Percentiles rank a stretch among this genome's conserved stretches.
Evolutionary conservation across 2,797 vertebrate species (phyloP).

Genomic region (Acanthurus tractus): DNA sequence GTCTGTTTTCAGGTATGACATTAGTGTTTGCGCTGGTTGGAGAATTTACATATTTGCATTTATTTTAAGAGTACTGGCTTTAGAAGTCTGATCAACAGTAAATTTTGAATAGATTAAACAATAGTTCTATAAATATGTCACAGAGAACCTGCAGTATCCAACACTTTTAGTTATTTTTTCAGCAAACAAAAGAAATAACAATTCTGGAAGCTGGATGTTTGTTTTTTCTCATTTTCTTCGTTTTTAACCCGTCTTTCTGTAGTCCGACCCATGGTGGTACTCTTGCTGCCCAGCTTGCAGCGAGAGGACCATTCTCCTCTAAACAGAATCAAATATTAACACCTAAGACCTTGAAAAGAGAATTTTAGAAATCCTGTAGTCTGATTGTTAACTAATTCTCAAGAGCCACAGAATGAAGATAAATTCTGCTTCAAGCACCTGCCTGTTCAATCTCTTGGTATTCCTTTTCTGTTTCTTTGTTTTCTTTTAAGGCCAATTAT

Average conservation of each 20-base stretch:
- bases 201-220: slow-evolving; percentile 19
- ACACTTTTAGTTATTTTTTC: background rate
- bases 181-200: background rate
- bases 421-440: slow-evolving; percentile 24
- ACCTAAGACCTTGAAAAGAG: slow-evolving; percentile 36
- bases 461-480: slow-evolving; percentile 5
- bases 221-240: slow-evolving; percentile 37
- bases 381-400: slow-evolving; percentile 45
- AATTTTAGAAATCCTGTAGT: slow-evolving; percentile 39
- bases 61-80: background rate
- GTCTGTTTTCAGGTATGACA: slow-evolving; percentile 5
- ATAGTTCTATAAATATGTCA: slow-evolving; percentile 17
- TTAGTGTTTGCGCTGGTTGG: background rate
- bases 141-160: background rate
- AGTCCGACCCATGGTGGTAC: slow-evolving; percentile 32
- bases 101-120: background rate
- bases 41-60: background rate
- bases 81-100: background rate
- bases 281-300: slow-evolving; percentile 32
- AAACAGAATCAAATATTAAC: slow-evolving; percentile 62
- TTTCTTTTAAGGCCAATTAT: slow-evolving; percentile 8
- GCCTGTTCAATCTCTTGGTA: slow-evolving; percentile 33
- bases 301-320: slow-evolving; percentile 23
- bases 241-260: slow-evolving; percentile 26
- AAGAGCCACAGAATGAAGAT: slow-evolving; percentile 22